Evolutionary conservation across 37 sponge, comb jelly and placozoan species (phyloP), one percentile per base, ranked within the genome.

Genomic region (Petrosia ficiformis): DNA sequence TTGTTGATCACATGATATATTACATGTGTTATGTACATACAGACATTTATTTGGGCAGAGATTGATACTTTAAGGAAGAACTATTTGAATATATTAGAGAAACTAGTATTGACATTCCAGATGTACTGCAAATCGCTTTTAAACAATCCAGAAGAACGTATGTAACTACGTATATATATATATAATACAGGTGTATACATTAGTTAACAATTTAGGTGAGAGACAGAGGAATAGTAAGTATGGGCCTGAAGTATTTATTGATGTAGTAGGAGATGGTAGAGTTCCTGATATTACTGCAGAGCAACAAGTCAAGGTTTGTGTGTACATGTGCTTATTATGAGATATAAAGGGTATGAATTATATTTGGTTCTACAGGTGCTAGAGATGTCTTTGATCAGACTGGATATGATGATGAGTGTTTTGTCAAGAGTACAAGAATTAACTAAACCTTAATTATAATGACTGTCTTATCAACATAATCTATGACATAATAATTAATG

Each of bases 341-440:
- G 22, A 36, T 22, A 31, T 28, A 43, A 67, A n/a, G 37, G 4
- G 68, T 24, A 60, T 40, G 8, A 21, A 19, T 68, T 4, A 22
- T 11, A 63, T 38, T 65, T 29, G 4, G n/a, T 22, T 11, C 0
- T 65, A n/a, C 60, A 87, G 87, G 72, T 65, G 68, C 37, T 81
- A 31, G 37, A 65, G 14, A 36, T 72, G n/a, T 75, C 73, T 35
- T 42, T 54, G 28, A 33, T 76, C 58, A 75, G 72, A 0, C 29
- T 87, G 29, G 87, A 87, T 74, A 87, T 87, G 82, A 72, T 87
- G 67, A 72, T 72, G 36, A 65, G 82, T 77, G 78, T 87, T 1
- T 22, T 81, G 59, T 77, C 76, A 11, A 39, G 87, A 65, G 87
- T 81, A 4, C 82, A 87, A 38, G 87, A 87, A 77, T 68, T 87